Conservation (phyloP, 2,113 vertebrate genomes). For the Trogon melanurus region DNA sequence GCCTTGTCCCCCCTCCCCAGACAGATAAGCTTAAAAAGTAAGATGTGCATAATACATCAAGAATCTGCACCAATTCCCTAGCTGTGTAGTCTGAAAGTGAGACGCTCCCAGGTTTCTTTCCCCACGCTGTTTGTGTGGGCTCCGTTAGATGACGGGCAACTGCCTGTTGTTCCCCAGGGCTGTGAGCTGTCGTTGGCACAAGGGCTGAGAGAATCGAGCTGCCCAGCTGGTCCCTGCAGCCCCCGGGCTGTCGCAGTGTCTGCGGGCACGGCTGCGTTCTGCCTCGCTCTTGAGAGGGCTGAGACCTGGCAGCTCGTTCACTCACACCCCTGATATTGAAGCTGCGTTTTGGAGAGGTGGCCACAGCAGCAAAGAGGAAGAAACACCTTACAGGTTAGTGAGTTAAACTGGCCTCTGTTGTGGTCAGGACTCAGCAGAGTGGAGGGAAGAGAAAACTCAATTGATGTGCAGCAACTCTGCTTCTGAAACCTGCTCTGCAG, state of each 20-base stretch:
- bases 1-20: neutral
- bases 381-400: neutral
- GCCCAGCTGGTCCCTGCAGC: neutral
- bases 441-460: neutral
- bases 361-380: neutral
- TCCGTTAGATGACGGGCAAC: neutral
- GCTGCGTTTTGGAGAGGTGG: neutral
- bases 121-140: rapidly evolving
- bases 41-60: neutral
- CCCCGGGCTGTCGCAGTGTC: neutral
- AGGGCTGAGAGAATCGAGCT: neutral
- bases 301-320: neutral
- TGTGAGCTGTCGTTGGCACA: neutral
- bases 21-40: neutral
- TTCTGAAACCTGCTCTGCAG: neutral
- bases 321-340: neutral
- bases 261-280: neutral
- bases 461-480: neutral
- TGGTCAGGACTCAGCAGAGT: neutral
- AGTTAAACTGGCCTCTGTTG: neutral
- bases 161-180: neutral
- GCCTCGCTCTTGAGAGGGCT: neutral
- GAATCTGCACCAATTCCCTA: neutral
- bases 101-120: neutral
- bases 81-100: rapidly evolving